phyloP scores from a whole-genome alignment of 2,113 vertebrate genomes.

The Heteronetta atricapilla region DNA sequence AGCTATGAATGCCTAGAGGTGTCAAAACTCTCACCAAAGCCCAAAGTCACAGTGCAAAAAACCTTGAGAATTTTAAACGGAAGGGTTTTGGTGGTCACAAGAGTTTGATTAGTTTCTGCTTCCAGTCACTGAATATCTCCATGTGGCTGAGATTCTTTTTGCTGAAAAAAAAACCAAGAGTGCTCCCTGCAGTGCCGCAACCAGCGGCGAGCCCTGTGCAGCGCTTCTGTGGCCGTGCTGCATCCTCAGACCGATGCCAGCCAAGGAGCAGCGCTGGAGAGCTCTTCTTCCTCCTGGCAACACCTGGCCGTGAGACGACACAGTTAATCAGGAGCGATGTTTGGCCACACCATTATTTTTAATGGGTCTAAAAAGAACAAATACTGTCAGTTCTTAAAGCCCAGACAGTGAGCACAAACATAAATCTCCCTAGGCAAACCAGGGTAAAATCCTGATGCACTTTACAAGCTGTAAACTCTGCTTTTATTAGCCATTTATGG shows the following conservation, averaged over 20 bases:
- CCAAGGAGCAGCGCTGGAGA: not conserved
- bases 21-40: not conserved
- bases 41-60: not conserved
- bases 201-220: not conserved
- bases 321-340: not conserved
- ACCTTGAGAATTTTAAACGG: not conserved
- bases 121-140: not conserved
- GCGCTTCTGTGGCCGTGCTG: too few species aligned
- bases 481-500: conserved; percentile 82
- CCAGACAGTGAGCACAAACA: conserved; percentile 47
- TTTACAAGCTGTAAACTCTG: conserved; percentile 78
- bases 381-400: not conserved
- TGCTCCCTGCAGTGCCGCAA: too few species aligned
- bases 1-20: not conserved
- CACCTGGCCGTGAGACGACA: not conserved
- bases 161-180: too few species aligned
- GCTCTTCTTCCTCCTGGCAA: not conserved
- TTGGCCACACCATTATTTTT: conserved; percentile 29
- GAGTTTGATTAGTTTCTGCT: not conserved
- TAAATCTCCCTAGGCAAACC: conserved; percentile 71
- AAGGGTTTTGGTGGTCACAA: not conserved
- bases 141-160: not conserved
- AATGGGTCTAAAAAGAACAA: not conserved
- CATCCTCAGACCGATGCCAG: not conserved
- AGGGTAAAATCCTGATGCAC: conserved; percentile 63